phyloP scores from a whole-genome alignment of 2,888 invertebrate species.

The Hydroisotoma schaefferi region DNA sequence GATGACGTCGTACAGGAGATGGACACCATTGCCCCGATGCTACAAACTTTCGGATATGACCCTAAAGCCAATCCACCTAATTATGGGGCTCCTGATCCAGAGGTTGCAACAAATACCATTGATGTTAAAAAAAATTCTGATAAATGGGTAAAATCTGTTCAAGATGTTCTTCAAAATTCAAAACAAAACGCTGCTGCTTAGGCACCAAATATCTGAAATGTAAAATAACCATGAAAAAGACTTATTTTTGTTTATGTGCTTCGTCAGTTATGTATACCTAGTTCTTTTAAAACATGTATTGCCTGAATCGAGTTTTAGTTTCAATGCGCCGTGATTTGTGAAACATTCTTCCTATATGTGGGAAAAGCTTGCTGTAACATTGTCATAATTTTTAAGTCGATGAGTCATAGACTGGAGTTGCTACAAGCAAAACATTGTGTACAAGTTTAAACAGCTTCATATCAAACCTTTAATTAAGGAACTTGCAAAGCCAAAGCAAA shows the following conservation, averaged over 20 bases:
- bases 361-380: too few species aligned
- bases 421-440: too few species aligned
- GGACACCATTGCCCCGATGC: conserved; percentile 92
- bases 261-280: too few species aligned
- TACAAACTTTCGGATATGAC: conserved; percentile 84
- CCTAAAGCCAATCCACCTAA: conserved; percentile 93
- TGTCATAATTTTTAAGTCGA: too few species aligned
- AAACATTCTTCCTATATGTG: too few species aligned
- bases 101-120: conserved; percentile 47
- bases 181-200: conserved; percentile 21
- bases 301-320: too few species aligned
- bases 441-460: too few species aligned
- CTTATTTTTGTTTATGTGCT: conserved; percentile 5
- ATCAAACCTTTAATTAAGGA: too few species aligned
- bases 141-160: conserved; percentile 45
- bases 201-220: not conserved
- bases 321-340: too few species aligned
- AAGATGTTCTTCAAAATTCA: conserved; percentile 42
- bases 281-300: too few species aligned
- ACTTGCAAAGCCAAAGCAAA: too few species aligned
- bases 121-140: conserved; percentile 45
- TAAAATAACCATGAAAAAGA: not conserved
- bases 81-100: conserved; percentile 61
- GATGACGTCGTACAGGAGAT: conserved; percentile 88
- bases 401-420: too few species aligned